Conservation (phyloP, 1,140 invertebrate species). For the Calosoma granatense region DNA sequence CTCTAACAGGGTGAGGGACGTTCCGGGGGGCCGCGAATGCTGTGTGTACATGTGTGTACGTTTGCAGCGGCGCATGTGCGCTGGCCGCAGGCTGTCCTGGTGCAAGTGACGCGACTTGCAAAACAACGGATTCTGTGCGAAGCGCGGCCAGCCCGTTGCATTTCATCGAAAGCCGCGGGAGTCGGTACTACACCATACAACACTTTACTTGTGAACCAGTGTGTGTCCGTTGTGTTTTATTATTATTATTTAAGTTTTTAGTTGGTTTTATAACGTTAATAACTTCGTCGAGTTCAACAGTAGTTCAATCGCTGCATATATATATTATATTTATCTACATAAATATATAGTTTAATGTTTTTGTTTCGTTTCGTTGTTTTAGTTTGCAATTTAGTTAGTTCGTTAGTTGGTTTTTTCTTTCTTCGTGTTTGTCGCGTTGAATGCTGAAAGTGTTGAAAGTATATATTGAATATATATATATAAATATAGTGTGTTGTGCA, state of each 20-base stretch:
- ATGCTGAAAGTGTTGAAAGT: no score
- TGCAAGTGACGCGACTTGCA: conserved; percentile 29
- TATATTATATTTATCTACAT: no score
- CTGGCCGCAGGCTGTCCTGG: conserved; percentile 24
- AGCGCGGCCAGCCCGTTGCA: conserved; percentile 27
- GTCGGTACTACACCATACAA: conserved; percentile 32
- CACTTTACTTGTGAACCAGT: no score
- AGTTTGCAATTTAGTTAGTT: no score
- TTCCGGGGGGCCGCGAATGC: not conserved
- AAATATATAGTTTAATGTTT: conserved; percentile 11
- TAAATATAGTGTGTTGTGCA: conserved; percentile 11
- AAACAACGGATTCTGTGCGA: conserved; percentile 30
- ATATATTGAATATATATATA: no score
- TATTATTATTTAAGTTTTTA: conserved; percentile 18
- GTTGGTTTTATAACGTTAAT: conserved; percentile 16
- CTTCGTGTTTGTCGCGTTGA: no score
- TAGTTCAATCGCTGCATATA: conserved; percentile 2
- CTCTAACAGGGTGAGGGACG: conserved; percentile 5
- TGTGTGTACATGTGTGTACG: conserved; percentile 13
- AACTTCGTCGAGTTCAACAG: no score
- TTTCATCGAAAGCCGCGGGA: conserved; percentile 32
- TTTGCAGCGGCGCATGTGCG: conserved; percentile 13
- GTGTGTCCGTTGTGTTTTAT: not conserved
- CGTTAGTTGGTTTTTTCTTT: no score
- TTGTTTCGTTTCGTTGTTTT: no score